Base-by-base conservation (phyloP, 2,888 invertebrate species). In the Xestoiulus laeticollis region DNA sequence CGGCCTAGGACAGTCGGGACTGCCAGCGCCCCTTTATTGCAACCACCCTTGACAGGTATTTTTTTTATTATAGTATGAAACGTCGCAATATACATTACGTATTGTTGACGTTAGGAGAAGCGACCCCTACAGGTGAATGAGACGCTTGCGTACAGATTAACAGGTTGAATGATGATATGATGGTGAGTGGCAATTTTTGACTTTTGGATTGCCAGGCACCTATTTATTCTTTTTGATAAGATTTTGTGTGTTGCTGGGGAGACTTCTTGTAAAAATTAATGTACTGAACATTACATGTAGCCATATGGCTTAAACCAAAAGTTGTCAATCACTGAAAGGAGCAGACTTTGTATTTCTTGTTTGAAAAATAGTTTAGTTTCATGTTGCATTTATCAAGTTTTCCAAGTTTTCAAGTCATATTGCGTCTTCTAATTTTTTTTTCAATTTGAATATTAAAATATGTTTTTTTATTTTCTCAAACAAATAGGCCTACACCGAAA, bases 81-180 rank as follows among this genome's bases (percentile, higher is more conserved):
- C 78, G 78, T 78, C 30, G 78, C 78, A 78, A 78, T 78, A 78
- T 78, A 78, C 30, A 78, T 78, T 78, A 78, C 78, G 78, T 30
- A 78, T 78, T 78, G 78, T 78, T 78, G 78, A 30, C 78, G 78
- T 78, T 78, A 30, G 78, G 78, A 78, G 30, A 78, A 78, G 78
- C 78, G 78, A 78, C 78, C 78, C 78, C 78, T 78, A 78, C 30
- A 26, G 78, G 78, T 30, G 16, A 78, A 78, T 78, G 14, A 30
- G 78, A 30, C 78, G 26, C n/a, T 26, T 78, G 78, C 78, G 16
- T 30, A 78, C 78, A 26, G 78, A 78, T 78, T 78, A 78, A 78
- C 30, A 78, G 78, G 30, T 78, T 78, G 78, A 78, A 30, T 78
- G 78, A 78, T 78, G 78, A 78, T 78, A 26, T 26, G 78, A 14